phyloP scores from a whole-genome alignment of 2,113 vertebrate species.

The Felis catus region F.catus_Fca126_mat1.0 CM031418.1:36668001-36668500 shows the following conservation, averaged over 20 bases:
- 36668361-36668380: no score
- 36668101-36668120: background rate
- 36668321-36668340: no score
- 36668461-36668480: background rate
- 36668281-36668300: no score
- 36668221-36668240: no score
- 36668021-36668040: background rate
- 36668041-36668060: background rate
- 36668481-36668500: conserved; percentile 25
- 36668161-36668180: background rate
- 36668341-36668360: no score
- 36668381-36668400: no score
- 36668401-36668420: no score
- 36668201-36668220: background rate
- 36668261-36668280: no score
- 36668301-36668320: no score
- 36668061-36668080: background rate
- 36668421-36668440: background rate
- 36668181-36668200: background rate
- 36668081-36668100: background rate
- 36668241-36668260: no score
- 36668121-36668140: background rate
- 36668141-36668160: background rate
- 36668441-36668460: background rate
- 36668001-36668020: background rate